phyloP scores from a whole-genome alignment of 37 sponge, comb jelly and placozoan species.

The Eunapius fragilis region DNA sequence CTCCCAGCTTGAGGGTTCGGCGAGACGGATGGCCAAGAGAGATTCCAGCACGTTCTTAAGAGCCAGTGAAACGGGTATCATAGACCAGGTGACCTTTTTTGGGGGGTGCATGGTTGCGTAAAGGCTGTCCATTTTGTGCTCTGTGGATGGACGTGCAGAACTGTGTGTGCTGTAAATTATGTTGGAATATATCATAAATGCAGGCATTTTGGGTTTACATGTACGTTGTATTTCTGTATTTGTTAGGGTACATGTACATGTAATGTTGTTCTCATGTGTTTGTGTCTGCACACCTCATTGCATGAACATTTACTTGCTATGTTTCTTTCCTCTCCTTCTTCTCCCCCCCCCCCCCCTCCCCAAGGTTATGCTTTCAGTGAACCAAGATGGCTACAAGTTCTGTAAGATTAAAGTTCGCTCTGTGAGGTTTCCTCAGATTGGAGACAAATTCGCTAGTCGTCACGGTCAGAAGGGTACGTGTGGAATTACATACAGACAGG shows the following conservation, averaged over 20 bases:
- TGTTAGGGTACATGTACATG: too few species aligned
- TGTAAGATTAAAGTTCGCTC: constrained; percentile 97
- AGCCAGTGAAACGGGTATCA: constrained; percentile 94
- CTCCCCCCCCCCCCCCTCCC: neutral
- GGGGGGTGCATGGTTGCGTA: neutral
- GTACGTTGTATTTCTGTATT: too few species aligned
- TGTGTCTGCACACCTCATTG: neutral
- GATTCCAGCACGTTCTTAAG: constrained; percentile 96
- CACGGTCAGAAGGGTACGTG: constrained; percentile 99
- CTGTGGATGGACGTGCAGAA: too few species aligned
- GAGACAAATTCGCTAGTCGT: constrained; percentile 99
- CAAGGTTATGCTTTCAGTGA: constrained; percentile 94
- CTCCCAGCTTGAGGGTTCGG: constrained; percentile 76
- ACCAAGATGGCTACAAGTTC: constrained; percentile 98
- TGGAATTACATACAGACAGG: constrained; percentile 96
- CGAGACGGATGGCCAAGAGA: constrained; percentile 84
- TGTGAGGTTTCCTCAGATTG: constrained; percentile 96
- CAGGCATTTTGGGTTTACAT: too few species aligned
- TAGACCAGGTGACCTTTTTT: constrained; percentile 81
- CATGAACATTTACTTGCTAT: neutral
- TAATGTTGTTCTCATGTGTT: too few species aligned
- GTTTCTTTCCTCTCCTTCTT: too few species aligned
- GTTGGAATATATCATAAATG: too few species aligned
- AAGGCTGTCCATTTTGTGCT: too few species aligned
- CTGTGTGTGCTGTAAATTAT: too few species aligned